phyloP scores from a whole-genome alignment of 2,888 invertebrate species.

The Philhelius pedissequus region DNA sequence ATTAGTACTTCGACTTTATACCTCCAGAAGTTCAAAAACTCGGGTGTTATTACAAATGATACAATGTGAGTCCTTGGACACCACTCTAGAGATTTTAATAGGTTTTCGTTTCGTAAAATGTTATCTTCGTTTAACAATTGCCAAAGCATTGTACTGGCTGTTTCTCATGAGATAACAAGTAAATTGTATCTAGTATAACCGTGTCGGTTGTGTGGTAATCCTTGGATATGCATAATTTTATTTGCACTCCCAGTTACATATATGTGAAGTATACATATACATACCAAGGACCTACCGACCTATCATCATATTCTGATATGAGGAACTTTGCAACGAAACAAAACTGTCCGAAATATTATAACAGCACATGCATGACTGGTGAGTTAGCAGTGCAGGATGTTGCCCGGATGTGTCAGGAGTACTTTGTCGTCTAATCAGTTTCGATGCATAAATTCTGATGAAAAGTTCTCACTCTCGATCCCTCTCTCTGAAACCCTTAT shows the following conservation, averaged over 20 bases:
- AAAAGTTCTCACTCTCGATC: slow-evolving; percentile 47
- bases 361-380: slow-evolving; percentile 47
- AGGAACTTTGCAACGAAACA: slow-evolving; percentile 39
- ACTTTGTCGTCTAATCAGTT: slow-evolving; percentile 57
- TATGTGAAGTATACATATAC: not conserved
- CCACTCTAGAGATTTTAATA: slow-evolving; percentile 66
- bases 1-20: not conserved
- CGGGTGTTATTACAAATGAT: slow-evolving; percentile 58
- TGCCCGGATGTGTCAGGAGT: slow-evolving; percentile 43
- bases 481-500: not conserved
- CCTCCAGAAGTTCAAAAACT: slow-evolving; percentile 13
- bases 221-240: slow-evolving; percentile 54
- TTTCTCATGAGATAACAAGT: slow-evolving; percentile 68
- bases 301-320: slow-evolving; percentile 35
- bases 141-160: slow-evolving; percentile 54
- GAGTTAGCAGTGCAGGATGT: not conserved
- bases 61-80: slow-evolving; percentile 67
- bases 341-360: slow-evolving; percentile 61
- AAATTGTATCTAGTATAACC: slow-evolving; percentile 46
- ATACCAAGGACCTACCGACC: not conserved
- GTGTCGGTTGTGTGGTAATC: slow-evolving; percentile 41
- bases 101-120: slow-evolving; percentile 65
- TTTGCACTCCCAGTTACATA: slow-evolving; percentile 2
- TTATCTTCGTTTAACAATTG: slow-evolving; percentile 66
- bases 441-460: slow-evolving; percentile 68